These are phyloP conservation scores for Cynopterus brachyotis DNA, from an alignment of 2,113 vertebrate genomes.

Conservation along the genomic window DNA sequence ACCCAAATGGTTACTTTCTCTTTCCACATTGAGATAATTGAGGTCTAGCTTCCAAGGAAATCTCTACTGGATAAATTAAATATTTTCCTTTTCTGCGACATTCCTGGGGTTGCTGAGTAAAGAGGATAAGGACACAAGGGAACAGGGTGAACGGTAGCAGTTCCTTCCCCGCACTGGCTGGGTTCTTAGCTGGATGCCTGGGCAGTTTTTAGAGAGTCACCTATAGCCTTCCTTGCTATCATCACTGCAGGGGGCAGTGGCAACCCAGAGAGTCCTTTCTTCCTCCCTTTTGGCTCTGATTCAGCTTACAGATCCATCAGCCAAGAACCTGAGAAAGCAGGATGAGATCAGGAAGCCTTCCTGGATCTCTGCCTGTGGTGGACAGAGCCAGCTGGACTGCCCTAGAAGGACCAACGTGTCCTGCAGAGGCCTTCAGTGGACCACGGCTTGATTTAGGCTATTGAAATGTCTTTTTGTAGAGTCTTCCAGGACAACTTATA, in stretches of 20 bases:
- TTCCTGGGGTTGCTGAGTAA: not conserved
- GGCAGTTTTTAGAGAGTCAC: not conserved
- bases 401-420: not conserved
- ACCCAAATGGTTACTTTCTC: not conserved
- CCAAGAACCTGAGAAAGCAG: conserved; percentile 71
- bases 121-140: not conserved
- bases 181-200: not conserved
- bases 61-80: not conserved
- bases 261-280: conserved; percentile 13
- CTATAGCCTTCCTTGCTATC: not conserved
- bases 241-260: not conserved
- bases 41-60: not conserved
- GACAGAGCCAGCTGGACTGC: conserved; percentile 59
- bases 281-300: conserved; percentile 41
- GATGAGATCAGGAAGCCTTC: conserved; percentile 57
- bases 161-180: not conserved
- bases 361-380: conserved; percentile 49
- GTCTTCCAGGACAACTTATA: not conserved
- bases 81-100: not conserved
- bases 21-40: not conserved
- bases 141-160: accelerated
- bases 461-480: conserved; percentile 20
- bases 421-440: not conserved
- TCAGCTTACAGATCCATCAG: conserved; percentile 61
- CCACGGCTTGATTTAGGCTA: not conserved